These are phyloP conservation scores for Irena cyanogastra DNA, from an alignment of 2,113 vertebrate species.

Conservation along the genomic window DNA sequence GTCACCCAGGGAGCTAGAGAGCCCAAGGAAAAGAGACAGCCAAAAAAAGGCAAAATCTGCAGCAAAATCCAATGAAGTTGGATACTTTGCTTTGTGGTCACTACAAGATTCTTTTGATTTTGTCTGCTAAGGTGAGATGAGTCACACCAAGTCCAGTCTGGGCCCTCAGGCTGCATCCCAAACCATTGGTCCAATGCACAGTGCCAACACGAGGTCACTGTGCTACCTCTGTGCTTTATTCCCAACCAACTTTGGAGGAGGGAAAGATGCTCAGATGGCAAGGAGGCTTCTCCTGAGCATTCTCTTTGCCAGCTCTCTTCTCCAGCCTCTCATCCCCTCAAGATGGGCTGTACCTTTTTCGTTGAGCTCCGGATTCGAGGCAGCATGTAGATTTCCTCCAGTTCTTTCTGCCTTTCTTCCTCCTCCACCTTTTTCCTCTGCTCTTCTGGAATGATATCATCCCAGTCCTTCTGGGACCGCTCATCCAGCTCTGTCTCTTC, in stretches of 20 bases:
- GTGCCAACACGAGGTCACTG: not conserved
- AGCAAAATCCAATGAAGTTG: not conserved
- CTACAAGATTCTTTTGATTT: not conserved
- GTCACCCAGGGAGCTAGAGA: not conserved
- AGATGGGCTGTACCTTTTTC: constrained; percentile 80
- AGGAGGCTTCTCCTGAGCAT: not conserved
- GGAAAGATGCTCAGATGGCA: not conserved
- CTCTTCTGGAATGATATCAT: constrained; percentile 94
- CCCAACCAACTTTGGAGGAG: not conserved
- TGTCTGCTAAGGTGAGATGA: not conserved
- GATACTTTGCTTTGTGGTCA: not conserved
- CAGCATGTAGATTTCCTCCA: constrained; percentile 96
- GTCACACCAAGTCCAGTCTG: fast-evolving
- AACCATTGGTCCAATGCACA: fast-evolving
- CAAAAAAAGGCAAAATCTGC: not conserved
- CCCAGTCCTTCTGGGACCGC: constrained; percentile 83
- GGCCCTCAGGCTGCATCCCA: not conserved
- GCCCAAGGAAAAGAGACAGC: not conserved
- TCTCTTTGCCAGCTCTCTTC: not conserved
- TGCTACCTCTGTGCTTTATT: not conserved
- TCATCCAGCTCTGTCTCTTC: constrained; percentile 83
- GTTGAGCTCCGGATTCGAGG: constrained; percentile 95
- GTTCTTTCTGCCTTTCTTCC: constrained; percentile 91
- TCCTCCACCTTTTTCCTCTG: constrained; percentile 91
- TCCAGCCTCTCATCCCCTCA: not conserved